A percentile compares a stretch with the other conserved stretches of the same genome.
Conservation (phyloP, 2,888 invertebrate species). For the Harpagoxenus sublaevis region DNA sequence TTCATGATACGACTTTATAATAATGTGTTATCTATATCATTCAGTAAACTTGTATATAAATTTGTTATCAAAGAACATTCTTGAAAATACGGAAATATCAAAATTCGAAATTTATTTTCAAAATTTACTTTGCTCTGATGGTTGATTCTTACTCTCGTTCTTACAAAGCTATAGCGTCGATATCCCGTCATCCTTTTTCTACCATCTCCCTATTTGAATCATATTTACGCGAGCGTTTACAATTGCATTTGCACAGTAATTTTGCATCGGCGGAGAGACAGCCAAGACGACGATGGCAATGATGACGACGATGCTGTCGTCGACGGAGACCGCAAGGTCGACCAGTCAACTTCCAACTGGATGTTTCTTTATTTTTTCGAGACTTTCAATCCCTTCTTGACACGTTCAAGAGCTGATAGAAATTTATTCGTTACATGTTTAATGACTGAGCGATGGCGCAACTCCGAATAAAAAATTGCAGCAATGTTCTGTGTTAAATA, state of each 20-base stretch:
- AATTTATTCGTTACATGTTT: constrained; percentile 60
- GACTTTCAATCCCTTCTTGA: constrained; percentile 29
- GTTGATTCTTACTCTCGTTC: constrained; percentile 33
- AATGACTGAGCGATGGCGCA: constrained; percentile 48
- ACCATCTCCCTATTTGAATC: constrained; percentile 54
- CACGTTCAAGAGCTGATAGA: constrained; percentile 28
- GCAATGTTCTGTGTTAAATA: constrained; percentile 36
- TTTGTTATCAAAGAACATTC: constrained; percentile 54
- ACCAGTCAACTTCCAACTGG: constrained; percentile 47
- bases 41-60: neutral
- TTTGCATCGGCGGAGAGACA: constrained; percentile 54
- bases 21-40: neutral
- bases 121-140: constrained; percentile 59
- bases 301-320: neutral
- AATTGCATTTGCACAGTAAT: constrained; percentile 74
- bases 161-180: constrained; percentile 16
- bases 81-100: constrained; percentile 53
- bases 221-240: constrained; percentile 71
- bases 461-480: constrained; percentile 34
- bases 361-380: constrained; percentile 50
- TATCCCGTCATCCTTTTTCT: constrained; percentile 5
- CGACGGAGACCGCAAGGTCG: constrained; percentile 52
- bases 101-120: constrained; percentile 35
- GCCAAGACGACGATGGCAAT: constrained; percentile 31
- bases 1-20: neutral